A percentile compares a stretch with the other conserved stretches of the same genome.
Evolutionary conservation across 2,797 vertebrate species (phyloP).

Genomic region (Mormyrops boulengeri): DNA sequence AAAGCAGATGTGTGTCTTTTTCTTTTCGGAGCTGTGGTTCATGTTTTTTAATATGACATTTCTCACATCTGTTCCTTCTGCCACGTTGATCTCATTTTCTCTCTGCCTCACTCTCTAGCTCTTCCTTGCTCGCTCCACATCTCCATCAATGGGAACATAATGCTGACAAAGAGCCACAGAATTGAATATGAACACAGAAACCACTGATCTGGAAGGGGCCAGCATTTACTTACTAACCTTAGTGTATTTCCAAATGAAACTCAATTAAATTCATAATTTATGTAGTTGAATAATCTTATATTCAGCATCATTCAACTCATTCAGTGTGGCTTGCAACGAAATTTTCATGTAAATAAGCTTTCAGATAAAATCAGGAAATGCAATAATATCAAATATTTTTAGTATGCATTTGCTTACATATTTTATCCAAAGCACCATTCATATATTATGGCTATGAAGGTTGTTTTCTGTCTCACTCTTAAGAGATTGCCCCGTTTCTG

Average conservation of each 20-base stretch:
- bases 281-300: not conserved
- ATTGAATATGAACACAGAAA: not conserved
- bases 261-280: not conserved
- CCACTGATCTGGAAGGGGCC: not conserved
- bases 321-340: not conserved
- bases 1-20: conserved; percentile 4
- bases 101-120: not conserved
- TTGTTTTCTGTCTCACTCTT: not conserved
- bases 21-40: not conserved
- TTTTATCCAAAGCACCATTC: not conserved
- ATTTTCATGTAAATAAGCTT: not conserved
- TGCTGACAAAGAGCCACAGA: not conserved
- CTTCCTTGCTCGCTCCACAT: not conserved
- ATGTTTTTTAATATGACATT: conserved; percentile 22
- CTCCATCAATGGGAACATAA: not conserved
- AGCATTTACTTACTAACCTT: not conserved
- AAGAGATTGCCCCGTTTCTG: not conserved
- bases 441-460: not conserved
- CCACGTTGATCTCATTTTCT: not conserved
- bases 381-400: not conserved
- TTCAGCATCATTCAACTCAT: not conserved
- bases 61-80: conserved; percentile 10
- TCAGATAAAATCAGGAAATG: not conserved
- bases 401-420: not conserved
- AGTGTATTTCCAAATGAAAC: not conserved